phyloP scores from a whole-genome alignment of 2,113 vertebrate species.

The Puntigrus tetrazona region DNA sequence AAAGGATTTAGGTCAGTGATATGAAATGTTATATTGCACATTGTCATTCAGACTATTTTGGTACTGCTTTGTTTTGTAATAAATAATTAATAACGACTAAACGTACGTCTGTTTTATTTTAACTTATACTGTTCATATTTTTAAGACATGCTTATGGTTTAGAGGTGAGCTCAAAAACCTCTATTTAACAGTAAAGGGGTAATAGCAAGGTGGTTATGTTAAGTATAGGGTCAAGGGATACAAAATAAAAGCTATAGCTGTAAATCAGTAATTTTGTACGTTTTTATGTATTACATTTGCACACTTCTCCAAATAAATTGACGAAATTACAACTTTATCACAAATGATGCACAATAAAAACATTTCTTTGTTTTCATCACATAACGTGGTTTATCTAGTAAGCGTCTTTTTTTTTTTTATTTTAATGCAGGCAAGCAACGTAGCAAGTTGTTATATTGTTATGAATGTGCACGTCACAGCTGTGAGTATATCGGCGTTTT shows the following conservation, averaged over 20 bases:
- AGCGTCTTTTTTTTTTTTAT: too few species aligned
- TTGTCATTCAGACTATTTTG: not conserved
- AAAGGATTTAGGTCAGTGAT: not conserved
- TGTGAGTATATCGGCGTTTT: not conserved
- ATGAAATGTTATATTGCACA: not conserved
- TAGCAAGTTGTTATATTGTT: not conserved
- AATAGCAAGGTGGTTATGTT: not conserved
- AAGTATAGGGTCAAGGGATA: not conserved
- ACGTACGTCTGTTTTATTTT: not conserved
- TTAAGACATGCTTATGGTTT: not conserved
- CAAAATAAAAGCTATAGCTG: not conserved
- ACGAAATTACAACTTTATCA: not conserved
- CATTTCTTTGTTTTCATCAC: not conserved
- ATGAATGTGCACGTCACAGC: not conserved
- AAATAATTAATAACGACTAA: not conserved
- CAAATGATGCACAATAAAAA: not conserved
- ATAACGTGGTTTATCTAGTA: not conserved
- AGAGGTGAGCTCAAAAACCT: not conserved
- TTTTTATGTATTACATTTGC: not conserved
- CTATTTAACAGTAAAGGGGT: not conserved
- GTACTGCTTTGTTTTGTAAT: not conserved
- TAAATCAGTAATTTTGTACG: not conserved
- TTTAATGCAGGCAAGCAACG: not conserved
- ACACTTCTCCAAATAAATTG: not conserved
- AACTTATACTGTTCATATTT: not conserved